Conservation (phyloP, 2,113 vertebrate species). For the Poecile atricapillus region DNA sequence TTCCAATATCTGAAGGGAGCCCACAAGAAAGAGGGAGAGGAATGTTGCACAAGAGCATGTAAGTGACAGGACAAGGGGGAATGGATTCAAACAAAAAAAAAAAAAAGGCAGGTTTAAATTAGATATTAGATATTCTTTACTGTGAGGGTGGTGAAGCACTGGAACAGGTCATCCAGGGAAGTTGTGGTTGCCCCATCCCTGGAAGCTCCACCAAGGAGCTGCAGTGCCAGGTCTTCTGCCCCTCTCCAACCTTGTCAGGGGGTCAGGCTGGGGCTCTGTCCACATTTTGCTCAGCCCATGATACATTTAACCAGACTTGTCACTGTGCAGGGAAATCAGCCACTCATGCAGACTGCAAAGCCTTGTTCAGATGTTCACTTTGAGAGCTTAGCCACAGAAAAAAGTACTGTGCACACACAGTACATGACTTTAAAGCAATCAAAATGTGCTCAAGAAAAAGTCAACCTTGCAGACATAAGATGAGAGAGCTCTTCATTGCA, state of each 20-base stretch:
- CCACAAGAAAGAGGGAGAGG: background rate
- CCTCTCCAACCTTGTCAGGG: background rate
- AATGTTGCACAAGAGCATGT: background rate
- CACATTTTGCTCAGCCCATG: background rate
- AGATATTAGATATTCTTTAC: background rate
- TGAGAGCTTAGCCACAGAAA: constrained; percentile 8
- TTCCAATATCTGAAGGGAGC: background rate
- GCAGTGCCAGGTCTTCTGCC: background rate
- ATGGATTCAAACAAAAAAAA: background rate
- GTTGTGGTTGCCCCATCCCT: background rate
- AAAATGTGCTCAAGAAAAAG: constrained; percentile 19
- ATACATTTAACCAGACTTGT: background rate
- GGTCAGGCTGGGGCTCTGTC: background rate
- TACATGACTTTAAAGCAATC: constrained; percentile 6
- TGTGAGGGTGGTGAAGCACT: background rate
- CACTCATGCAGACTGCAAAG: background rate
- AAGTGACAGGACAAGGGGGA: background rate
- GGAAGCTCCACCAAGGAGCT: background rate
- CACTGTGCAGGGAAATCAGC: background rate
- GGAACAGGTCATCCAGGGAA: background rate
- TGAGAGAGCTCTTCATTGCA: background rate
- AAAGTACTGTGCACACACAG: background rate
- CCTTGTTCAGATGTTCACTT: constrained; percentile 9
- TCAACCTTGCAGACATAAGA: background rate
- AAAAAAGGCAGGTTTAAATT: background rate